Evolutionary conservation across 2,888 invertebrate genomes (phyloP), one percentile per base, ranked within the genome.

Genomic region (Willowsia nigromaculata): DNA sequence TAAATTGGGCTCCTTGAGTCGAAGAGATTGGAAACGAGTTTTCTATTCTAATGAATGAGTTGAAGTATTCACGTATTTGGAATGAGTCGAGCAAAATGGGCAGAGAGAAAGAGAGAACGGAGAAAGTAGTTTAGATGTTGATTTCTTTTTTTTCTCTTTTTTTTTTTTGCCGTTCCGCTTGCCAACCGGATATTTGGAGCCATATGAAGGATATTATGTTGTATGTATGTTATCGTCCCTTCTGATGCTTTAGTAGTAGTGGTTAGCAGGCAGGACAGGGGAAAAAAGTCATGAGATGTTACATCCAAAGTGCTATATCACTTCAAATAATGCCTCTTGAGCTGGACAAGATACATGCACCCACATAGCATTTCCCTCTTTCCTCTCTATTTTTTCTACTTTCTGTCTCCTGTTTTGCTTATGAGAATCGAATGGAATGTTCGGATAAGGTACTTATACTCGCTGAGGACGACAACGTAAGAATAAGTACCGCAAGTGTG

Each of bases 101-200:
- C 13, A n/a, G 53, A 47, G n/a, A n/a, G n/a, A n/a, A n/a, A n/a
- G n/a, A n/a, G n/a, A n/a, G 47, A 65, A 76, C 47, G 25, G 80
- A 68, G 30, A 59, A 59, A 86, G 88, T 88, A 88, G 62, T 82
- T 87, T 82, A 76, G 81, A 59, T 68, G 81, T 81, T 86, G 76
- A 80, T 81, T 87, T 62, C 25, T 85, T 86, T 86, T 33, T 82
- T 40, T 59, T 15, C n/a, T n/a, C n/a, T n/a, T 81, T 87, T 62
- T n/a, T 85, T 86, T 86, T 33, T 82, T 40, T 59, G 15, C 27
- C 15, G 25, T 68, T 81, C 22, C 4, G 81, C 87, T 88, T 83
- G 80, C 87, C 81, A 88, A 88, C 88, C 88, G 88, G 88, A 88
- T 88, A 83, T 88, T 83, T 88, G 88, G 83, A 88, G 83, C 83